Percentiles rank a stretch among this genome's conserved stretches.
These are phyloP conservation scores for Ceratoteleas bidentatus DNA, from an alignment of 1,140 invertebrate genomes.

Conservation along the genomic window DNA sequence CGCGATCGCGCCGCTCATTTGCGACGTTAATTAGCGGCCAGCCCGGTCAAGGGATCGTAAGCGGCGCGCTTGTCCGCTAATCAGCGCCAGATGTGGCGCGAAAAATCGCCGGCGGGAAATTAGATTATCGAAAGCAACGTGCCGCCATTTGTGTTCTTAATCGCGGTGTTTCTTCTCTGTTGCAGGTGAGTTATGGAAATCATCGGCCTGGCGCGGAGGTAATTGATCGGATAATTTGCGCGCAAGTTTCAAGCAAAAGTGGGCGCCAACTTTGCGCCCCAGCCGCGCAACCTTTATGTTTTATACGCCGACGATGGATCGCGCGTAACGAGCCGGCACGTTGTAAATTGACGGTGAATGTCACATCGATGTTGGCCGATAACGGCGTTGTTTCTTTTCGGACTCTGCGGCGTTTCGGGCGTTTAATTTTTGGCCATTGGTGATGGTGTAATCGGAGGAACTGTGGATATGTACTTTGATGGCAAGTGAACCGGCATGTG, in stretches of 20 bases:
- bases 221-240: slow-evolving; percentile 43
- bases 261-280: slow-evolving; percentile 9
- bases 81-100: slow-evolving; percentile 38
- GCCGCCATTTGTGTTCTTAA: slow-evolving; percentile 19
- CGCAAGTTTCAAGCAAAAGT: slow-evolving; percentile 28
- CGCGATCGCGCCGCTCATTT: too few species aligned
- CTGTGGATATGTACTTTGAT: neutral
- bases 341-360: slow-evolving; percentile 79
- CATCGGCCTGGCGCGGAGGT: slow-evolving; percentile 13
- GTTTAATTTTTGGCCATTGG: too few species aligned
- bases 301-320: slow-evolving; percentile 55
- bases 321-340: slow-evolving; percentile 74
- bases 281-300: slow-evolving; percentile 39
- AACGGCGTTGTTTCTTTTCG: slow-evolving; percentile 61
- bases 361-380: slow-evolving; percentile 74
- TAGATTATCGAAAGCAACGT: slow-evolving; percentile 27
- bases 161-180: slow-evolving; percentile 23
- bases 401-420: slow-evolving; percentile 5
- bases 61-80: slow-evolving; percentile 37
- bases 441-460: too few species aligned
- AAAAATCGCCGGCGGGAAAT: slow-evolving; percentile 26
- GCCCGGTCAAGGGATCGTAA: slow-evolving; percentile 23
- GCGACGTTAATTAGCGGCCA: slow-evolving; percentile 41
- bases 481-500: neutral
- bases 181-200: slow-evolving; percentile 36